Evolutionary conservation across 2,113 vertebrate species (phyloP).

Genomic region (Montifringilla adamsi): DNA sequence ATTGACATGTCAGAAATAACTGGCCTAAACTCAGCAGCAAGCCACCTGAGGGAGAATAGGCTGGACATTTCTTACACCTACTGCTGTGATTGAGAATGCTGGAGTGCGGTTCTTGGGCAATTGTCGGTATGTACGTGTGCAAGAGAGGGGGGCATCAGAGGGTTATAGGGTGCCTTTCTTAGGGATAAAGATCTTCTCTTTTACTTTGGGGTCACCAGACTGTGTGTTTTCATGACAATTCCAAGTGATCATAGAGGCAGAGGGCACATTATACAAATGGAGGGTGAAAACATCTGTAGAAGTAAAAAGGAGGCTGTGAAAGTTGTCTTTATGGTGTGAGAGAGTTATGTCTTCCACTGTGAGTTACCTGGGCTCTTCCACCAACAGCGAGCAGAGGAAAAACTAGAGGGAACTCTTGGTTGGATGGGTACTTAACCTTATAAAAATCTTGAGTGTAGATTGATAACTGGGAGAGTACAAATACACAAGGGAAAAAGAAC

Average conservation of each 20-base stretch:
- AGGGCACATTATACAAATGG: neutral
- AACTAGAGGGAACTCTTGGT: neutral
- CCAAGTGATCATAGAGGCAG: neutral
- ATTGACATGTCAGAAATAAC: neutral
- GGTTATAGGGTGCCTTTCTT: neutral
- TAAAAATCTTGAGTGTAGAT: neutral
- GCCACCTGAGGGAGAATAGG: neutral
- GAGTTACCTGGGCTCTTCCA: neutral
- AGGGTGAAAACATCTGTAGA: neutral
- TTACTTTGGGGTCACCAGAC: neutral
- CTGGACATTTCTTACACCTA: neutral
- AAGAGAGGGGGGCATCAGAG: fast-evolving
- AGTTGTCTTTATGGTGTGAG: neutral
- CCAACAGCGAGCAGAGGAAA: neutral
- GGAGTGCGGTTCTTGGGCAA: fast-evolving
- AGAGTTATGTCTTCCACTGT: neutral
- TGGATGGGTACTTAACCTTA: neutral
- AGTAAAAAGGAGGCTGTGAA: neutral
- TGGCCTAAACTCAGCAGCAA: neutral
- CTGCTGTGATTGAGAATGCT: neutral
- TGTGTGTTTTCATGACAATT: neutral
- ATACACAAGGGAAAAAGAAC: neutral
- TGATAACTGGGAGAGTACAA: fast-evolving
- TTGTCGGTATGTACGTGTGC: fast-evolving
- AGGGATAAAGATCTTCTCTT: neutral